Percentiles rank a stretch among this genome's conserved stretches.
phyloP scores from a whole-genome alignment of 2,888 invertebrate species.

The Pocota personata region DNA sequence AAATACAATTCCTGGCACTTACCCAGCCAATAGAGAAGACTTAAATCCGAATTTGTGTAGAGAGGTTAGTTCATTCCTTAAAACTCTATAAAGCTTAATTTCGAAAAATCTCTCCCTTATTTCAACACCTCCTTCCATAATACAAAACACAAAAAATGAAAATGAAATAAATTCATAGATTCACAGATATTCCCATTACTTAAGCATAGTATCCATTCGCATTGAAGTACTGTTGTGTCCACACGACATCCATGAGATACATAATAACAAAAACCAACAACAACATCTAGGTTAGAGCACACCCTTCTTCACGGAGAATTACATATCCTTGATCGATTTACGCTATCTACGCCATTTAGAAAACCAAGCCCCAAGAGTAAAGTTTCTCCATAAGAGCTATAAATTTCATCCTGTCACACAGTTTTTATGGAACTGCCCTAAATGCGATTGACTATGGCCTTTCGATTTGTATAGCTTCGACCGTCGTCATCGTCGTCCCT shows the following conservation, averaged over 20 bases:
- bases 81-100: too few relatives aligned
- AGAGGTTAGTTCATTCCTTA: too few relatives aligned
- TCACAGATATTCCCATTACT: not conserved
- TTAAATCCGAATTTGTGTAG: too few relatives aligned
- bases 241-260: slow-evolving; percentile 24
- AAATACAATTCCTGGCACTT: too few relatives aligned
- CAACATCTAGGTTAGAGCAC: slow-evolving; percentile 39
- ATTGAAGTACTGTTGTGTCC: slow-evolving; percentile 18
- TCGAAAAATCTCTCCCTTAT: too few relatives aligned
- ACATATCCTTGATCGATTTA: slow-evolving; percentile 54
- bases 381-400: slow-evolving; percentile 54
- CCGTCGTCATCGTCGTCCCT: slow-evolving; percentile 1
- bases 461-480: slow-evolving; percentile 31
- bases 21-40: too few relatives aligned
- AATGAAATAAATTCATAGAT: slow-evolving; percentile 25
- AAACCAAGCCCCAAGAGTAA: slow-evolving; percentile 59
- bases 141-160: not conserved
- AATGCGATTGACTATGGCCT: slow-evolving; percentile 58
- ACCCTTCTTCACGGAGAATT: slow-evolving; percentile 43
- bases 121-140: not conserved
- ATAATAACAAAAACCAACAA: not conserved
- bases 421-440: slow-evolving; percentile 69
- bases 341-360: slow-evolving; percentile 62
- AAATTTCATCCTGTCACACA: slow-evolving; percentile 70
- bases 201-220: slow-evolving; percentile 5